Evolutionary conservation across 2,888 invertebrate genomes (phyloP), one percentile per base, ranked within the genome.

Genomic region (Patella ulyssiponensis): DNA sequence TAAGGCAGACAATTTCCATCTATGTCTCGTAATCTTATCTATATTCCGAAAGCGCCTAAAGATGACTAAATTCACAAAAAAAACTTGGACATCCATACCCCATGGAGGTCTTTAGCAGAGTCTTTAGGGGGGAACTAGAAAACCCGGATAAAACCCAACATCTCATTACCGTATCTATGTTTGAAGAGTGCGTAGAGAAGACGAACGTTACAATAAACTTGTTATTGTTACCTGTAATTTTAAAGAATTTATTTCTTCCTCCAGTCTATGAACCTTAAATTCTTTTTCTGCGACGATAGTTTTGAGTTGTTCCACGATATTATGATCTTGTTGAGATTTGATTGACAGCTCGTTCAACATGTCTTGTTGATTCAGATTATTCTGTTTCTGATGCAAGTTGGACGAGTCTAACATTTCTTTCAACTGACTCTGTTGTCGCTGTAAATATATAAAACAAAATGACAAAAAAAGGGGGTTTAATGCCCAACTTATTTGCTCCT

Each of bases 251-350:
- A 91, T 83, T 74, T 90, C 89, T 76, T 88, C 83, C 77, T 90
- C 90, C 23, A 91, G 79, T 12, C 81, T 81, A 77, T 88, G 85
- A 11, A 91, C 87, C 81, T 87, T 87, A 27, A 82, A 82, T 80
- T 91, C 91, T 76, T 89, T 90, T 72, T 91, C 90, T 2, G 86
- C 82, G 5, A 91, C 88, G n/a, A 91, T 90, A 51, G 80, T 75
- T 79, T 89, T 89, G 17, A 91, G 87, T 80, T 91, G 90, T 69
- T 89, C 89, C 44, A 91, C 88, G 9, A 88, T 81, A 74, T 90
- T 90, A 71, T 77, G 83, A 71, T 91, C 91, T 70, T 90, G 89
- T 78, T 90, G 90, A 14, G 85, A 83, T 78, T 87, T 87, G 72
- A 86, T 82, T 4, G 84, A 77, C 79, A 88, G 79, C 71, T 89